Conservation (phyloP, 2,888 invertebrate species). For the Caenorhabditis sp. region DNA sequence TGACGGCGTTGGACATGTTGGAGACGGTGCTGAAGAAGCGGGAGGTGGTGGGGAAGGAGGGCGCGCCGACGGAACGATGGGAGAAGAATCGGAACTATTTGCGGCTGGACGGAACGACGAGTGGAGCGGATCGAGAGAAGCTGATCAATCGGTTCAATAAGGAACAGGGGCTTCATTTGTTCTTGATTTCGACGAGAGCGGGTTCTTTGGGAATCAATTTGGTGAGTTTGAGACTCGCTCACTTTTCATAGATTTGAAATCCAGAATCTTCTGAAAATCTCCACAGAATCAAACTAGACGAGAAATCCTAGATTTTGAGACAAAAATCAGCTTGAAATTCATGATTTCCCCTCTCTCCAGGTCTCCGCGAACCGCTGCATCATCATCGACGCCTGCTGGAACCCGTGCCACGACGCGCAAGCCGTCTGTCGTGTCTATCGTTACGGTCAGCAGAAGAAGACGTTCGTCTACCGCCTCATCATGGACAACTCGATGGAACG, state of each 20-base stretch:
- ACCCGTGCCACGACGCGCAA: slow-evolving; percentile 91
- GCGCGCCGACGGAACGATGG: slow-evolving; percentile 86
- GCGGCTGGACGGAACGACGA: slow-evolving; percentile 95
- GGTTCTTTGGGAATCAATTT: slow-evolving; percentile 91
- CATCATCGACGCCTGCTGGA: slow-evolving; percentile 99
- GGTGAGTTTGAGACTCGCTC: no score
- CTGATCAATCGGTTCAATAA: slow-evolving; percentile 96
- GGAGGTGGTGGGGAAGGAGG: slow-evolving; percentile 84
- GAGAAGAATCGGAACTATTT: slow-evolving; percentile 92
- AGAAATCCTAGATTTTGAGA: no score
- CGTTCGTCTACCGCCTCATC: slow-evolving; percentile 96
- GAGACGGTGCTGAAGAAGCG: slow-evolving; percentile 93
- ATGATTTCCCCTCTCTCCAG: slow-evolving; percentile 41
- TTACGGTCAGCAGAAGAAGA: slow-evolving; percentile 95
- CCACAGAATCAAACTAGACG: no score
- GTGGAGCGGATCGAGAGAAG: slow-evolving; percentile 94
- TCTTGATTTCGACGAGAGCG: slow-evolving; percentile 92
- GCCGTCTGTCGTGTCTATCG: slow-evolving; percentile 93
- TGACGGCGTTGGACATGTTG: slow-evolving; percentile 95
- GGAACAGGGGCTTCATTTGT: slow-evolving; percentile 91
- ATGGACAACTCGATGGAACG: slow-evolving; percentile 98
- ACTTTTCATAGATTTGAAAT: no score
- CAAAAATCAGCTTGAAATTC: not conserved
- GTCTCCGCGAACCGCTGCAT: slow-evolving; percentile 94
- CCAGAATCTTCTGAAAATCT: not conserved